Evolutionary conservation across 2,113 vertebrate species (phyloP), one percentile per base, ranked within the genome.

Genomic region (Herpetotheres cachinnans): DNA sequence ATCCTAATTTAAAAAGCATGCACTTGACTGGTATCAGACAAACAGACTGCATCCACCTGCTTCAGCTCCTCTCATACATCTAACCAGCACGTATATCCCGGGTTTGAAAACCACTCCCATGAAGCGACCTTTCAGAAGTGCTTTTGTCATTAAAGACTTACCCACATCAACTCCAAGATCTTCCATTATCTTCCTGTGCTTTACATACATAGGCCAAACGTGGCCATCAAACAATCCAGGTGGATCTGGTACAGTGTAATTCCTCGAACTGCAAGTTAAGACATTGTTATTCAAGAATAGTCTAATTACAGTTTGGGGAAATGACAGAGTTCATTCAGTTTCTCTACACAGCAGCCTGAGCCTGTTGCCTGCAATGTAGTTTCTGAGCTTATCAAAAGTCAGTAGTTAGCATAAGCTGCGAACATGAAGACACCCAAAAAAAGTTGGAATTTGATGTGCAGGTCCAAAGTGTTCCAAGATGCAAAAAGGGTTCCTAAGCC

Each of bases 131-230:
- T 89, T 56, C 12, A 13, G 5, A 69, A 88, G 24, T 73, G 27
- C 36, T 89, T 73, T 44, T 92, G 76, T 46, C 15, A 58, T 42
- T n/a, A 7, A 73, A 61, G 69, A 94, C 99, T 98, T 97, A 99
- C 99, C 98, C 52, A 99, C 98, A 62, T 99, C 99, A 96, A 99
- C 98, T 30, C 89, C 96, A 21, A 98, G 95, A n/a, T 97, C 96
- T 94, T 99, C 99, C 99, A 99, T 99, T 95, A 99, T 98, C 55
- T 96, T 97, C 96, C 98, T 99, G 85, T 99, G 99, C 95, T 99
- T 99, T 95, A 99, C 82, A 27, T 99, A 99, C 99, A 99, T 99
- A 91, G 99, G 99, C 99, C 99, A 99, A 77, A 99, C 99, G 0
- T 99, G 99, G 69, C 99, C 99, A 9, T 99, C 99, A 16, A 99